Evolutionary conservation across 2,888 invertebrate species (phyloP), one percentile per base, ranked within the genome.

Genomic region (Stegana nigrithorax): DNA sequence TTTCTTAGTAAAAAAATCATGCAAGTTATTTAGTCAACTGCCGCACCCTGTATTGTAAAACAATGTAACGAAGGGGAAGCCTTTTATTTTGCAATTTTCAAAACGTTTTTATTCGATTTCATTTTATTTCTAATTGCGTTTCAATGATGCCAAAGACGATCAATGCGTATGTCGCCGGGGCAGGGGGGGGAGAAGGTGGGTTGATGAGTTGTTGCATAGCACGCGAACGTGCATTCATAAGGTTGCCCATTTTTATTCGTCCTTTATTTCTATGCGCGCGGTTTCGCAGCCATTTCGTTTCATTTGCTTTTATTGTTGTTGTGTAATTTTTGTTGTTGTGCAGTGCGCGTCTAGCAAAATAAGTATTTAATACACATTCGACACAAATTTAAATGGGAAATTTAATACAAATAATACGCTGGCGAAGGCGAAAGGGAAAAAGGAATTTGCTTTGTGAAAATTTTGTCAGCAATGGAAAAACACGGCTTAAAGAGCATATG

Each of bases 11-110:
- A n/a, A n/a, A n/a, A n/a, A n/a, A n/a, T n/a, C n/a, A n/a, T n/a
- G n/a, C n/a, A n/a, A n/a, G n/a, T n/a, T n/a, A n/a, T n/a, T n/a
- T n/a, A n/a, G n/a, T n/a, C n/a, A n/a, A n/a, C n/a, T n/a, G n/a
- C n/a, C n/a, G n/a, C n/a, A n/a, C n/a, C n/a, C n/a, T n/a, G n/a
- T n/a, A n/a, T n/a, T n/a, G n/a, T n/a, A 32, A 21, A 53, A 53
- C 27, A 53, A 53, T 53, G 51, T 36, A 27, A 45, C 53, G n/a
- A 58, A 64, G 64, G 44, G 51, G 67, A 70, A 70, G 65, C 73
- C 62, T 66, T 76, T 73, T 64, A 66, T 65, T 73, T 67, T 56
- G 61, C 47, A 65, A 69, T 66, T 72, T 67, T 60, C 26, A 55
- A 59, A 61, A 60, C 25, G 19, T 45, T 56, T 59, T 36, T 55